Base-by-base conservation (phyloP, 2,888 invertebrate species). In the Cosmia pyralina region DNA sequence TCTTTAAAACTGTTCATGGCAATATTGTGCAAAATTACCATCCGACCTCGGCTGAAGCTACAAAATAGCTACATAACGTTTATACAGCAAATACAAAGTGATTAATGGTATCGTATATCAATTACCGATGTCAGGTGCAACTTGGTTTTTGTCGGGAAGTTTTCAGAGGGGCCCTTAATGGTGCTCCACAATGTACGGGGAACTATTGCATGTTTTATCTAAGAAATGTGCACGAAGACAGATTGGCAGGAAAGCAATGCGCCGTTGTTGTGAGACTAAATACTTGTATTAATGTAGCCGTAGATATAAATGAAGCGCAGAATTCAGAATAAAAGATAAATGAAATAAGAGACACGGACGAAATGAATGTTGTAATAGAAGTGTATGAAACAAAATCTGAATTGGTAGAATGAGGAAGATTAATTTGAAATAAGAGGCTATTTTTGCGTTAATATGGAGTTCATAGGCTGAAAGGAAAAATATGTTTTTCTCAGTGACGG, bases 41-140 rank as follows among this genome's bases (percentile, higher is more conserved):
- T 72, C 13, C 50, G 79, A 75, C 52, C 81, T 58, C 57, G 15
- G 41, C 60, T 59, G 53, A 59, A 65, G 28, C 52, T 44, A 71
- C 65, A 70, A 70, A 81, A 60, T 67, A 64, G 70, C 77, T 68
- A 80, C 72, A 84, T 85, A 86, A 88, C 91, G 83, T 90, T 90
- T 88, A 83, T 88, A 90, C 86, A 87, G 88, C 86, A 85, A 89
- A 89, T 90, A 88, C 88, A 89, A 88, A 88, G 93, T 95, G 94
- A 95, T 95, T 93, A 94, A 94, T 94, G 93, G 90, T 86, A 85
- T 90, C 90, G 92, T 94, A 92, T 93, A 94, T 95, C 94, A 95
- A 94, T 95, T 94, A 94, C 91, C 78, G 89, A 89, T 93, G 94
- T 94, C 94, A 94, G 94, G 93, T 94, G 94, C 94, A 94, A 91